Percentiles rank a stretch among this genome's conserved stretches.
Conservation (phyloP, 2,888 invertebrate species). For the Cybosia mesomella region DNA sequence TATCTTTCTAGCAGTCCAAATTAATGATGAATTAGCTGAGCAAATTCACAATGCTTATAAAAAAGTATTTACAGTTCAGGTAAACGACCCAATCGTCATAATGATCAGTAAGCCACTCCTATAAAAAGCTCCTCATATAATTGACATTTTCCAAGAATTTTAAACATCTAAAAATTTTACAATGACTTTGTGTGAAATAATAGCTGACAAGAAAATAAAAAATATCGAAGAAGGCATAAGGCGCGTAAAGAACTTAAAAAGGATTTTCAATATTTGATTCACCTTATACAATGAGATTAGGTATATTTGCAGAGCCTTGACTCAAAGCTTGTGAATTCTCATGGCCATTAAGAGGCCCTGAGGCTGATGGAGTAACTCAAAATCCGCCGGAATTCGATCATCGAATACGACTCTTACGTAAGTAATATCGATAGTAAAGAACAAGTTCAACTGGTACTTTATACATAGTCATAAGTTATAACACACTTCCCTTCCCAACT, state of each 20-base stretch:
- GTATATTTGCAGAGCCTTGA: constrained; percentile 13
- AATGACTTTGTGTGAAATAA: neutral
- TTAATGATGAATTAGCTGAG: neutral
- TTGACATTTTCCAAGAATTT: neutral
- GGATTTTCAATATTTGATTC: constrained; percentile 1
- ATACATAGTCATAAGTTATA: constrained; percentile 5
- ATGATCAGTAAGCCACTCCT: constrained; percentile 4
- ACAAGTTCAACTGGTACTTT: constrained; percentile 1
- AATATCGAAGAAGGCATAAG: neutral
- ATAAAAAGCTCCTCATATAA: neutral
- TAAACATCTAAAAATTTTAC: neutral
- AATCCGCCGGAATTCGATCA: neutral
- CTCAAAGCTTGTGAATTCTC: constrained; percentile 14
- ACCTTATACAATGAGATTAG: constrained; percentile 6
- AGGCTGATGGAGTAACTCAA: constrained; percentile 12
- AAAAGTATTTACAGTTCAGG: neutral
- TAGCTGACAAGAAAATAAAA: neutral
- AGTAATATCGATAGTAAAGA: neutral
- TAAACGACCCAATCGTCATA: neutral
- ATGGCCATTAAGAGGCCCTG: constrained; percentile 25
- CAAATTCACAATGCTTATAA: neutral
- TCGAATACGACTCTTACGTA: neutral
- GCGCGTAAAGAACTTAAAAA: neutral
- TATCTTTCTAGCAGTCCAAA: neutral
- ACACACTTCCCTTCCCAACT: neutral